phyloP scores from a whole-genome alignment of 2,888 invertebrate genomes.

The Hedya salicella region DNA sequence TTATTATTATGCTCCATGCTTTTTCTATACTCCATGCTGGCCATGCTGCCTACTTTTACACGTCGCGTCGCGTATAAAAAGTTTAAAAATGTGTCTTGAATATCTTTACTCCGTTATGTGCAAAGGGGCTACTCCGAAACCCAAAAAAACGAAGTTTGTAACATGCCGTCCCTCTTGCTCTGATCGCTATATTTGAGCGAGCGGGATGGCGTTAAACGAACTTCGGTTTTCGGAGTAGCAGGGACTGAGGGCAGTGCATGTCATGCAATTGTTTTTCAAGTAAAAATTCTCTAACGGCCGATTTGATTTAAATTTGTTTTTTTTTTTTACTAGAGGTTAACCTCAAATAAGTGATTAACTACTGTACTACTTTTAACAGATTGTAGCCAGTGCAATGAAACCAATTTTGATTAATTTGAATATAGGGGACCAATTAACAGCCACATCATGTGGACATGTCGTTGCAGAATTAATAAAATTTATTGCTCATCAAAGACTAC shows the following conservation, averaged over 20 bases:
- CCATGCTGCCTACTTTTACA: too few relatives aligned
- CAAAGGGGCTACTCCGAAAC: too few relatives aligned
- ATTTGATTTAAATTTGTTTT: not conserved
- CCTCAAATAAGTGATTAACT: not conserved
- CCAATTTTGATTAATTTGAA: conserved; percentile 67
- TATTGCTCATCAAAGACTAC: conserved; percentile 83
- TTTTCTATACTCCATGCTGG: too few relatives aligned
- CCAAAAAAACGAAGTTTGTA: too few relatives aligned
- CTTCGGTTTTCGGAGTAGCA: too few relatives aligned
- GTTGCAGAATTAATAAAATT: conserved; percentile 85
- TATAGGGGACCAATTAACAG: conserved; percentile 82
- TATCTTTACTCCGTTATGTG: too few relatives aligned
- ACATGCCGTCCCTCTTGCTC: too few relatives aligned
- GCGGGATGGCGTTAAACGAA: too few relatives aligned
- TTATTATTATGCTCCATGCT: too few relatives aligned
- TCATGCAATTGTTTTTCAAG: not conserved
- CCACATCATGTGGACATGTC: conserved; percentile 83
- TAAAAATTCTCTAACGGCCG: conserved; percentile 1
- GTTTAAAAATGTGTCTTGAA: too few relatives aligned
- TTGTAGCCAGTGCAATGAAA: conserved; percentile 49
- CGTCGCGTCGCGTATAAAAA: too few relatives aligned
- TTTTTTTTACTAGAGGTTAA: not conserved
- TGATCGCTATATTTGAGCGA: too few relatives aligned
- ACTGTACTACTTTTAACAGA: not conserved
- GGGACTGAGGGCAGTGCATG: not conserved